A percentile compares a stretch with the other conserved stretches of the same genome.
Evolutionary conservation across 2,113 vertebrate genomes (phyloP).

Genomic region (human): DNA sequence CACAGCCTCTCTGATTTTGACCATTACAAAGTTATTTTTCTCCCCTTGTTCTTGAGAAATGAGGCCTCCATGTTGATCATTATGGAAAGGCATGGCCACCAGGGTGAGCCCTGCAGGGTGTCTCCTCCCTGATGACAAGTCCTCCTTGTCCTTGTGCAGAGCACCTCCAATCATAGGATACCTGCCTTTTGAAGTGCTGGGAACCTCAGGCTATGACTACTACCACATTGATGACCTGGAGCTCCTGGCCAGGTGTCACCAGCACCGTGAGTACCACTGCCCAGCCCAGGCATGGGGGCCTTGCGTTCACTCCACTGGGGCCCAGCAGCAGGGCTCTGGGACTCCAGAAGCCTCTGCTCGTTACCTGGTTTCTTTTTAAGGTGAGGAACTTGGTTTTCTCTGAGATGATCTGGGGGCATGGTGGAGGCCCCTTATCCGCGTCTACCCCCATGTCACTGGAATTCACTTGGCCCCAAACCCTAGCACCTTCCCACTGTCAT

Average conservation of each 20-base stretch:
- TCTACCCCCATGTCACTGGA: background rate
- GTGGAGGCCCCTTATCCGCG: background rate
- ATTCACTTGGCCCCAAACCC: background rate
- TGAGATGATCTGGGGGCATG: rapidly evolving
- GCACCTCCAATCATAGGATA: constrained; percentile 90
- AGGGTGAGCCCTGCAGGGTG: rapidly evolving
- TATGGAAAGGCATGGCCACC: rapidly evolving
- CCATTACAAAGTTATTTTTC: background rate
- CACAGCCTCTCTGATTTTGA: background rate
- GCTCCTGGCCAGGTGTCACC: constrained; percentile 88
- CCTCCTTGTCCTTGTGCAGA: constrained; percentile 64
- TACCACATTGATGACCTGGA: constrained; percentile 91
- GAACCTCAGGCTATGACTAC: constrained; percentile 91
- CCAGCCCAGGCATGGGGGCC: background rate
- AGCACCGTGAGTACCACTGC: constrained; percentile 85
- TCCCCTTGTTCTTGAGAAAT: background rate
- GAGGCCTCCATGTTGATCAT: background rate
- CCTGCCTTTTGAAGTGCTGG: constrained; percentile 90
- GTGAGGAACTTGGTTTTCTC: background rate
- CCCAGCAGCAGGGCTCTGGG: rapidly evolving
- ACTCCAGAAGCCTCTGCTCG: no score
- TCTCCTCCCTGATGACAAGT: background rate
- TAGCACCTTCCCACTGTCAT: background rate
- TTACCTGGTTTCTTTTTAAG: background rate
- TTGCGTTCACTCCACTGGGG: rapidly evolving